A percentile compares a stretch with the other conserved stretches of the same genome.
Evolutionary conservation across 2,888 invertebrate species (phyloP).

Genomic region (Pycnomerus fuliginosus): DNA sequence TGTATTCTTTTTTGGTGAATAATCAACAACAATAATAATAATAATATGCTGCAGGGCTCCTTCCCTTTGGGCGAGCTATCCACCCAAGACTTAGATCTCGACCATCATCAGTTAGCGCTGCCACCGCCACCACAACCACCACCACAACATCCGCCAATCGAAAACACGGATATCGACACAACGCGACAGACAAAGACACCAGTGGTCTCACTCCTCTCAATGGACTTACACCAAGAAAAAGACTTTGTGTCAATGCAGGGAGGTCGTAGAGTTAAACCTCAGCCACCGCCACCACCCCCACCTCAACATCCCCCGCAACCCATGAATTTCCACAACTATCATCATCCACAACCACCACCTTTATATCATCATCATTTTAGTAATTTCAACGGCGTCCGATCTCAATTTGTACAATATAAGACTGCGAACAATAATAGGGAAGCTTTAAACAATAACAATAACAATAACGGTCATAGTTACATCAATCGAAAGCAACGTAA

Average conservation of each 20-base stretch:
- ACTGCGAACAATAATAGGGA: neutral
- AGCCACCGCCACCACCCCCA: constrained; percentile 12
- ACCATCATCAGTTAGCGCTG: constrained; percentile 8
- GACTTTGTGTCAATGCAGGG: constrained; percentile 50
- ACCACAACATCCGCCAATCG: constrained; percentile 9
- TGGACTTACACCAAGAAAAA: constrained; percentile 50
- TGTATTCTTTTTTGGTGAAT: no score
- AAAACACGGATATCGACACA: constrained; percentile 18
- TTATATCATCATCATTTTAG: constrained; percentile 5
- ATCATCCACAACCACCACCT: constrained; percentile 1
- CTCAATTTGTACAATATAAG: constrained; percentile 9
- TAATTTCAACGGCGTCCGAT: constrained; percentile 8
- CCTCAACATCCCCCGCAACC: constrained; percentile 9
- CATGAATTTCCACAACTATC: constrained; percentile 6
- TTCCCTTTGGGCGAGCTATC: constrained; percentile 52
- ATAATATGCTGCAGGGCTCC: constrained; percentile 12
- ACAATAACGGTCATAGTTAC: constrained; percentile 5
- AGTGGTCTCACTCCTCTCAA: constrained; percentile 47
- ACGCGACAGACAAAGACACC: constrained; percentile 46
- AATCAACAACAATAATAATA: no score
- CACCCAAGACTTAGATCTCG: constrained; percentile 50
- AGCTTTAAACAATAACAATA: constrained; percentile 1
- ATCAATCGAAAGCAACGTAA: constrained; percentile 7
- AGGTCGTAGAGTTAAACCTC: constrained; percentile 42
- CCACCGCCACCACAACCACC: constrained; percentile 14